Evolutionary conservation across 2,797 vertebrate species (phyloP).

Genomic region (Siniperca scherzeri): DNA sequence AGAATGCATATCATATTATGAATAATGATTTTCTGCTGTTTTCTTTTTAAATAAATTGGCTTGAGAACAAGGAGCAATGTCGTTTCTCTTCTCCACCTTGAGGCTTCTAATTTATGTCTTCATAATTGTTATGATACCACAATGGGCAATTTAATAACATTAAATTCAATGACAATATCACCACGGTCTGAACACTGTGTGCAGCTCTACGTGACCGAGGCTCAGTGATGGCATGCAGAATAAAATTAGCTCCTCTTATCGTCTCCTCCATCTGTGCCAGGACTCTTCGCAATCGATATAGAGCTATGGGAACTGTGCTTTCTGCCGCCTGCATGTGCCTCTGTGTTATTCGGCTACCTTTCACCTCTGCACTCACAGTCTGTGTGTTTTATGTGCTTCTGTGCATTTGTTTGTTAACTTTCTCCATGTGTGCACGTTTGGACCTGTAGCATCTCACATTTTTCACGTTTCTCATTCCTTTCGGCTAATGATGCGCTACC

Average conservation of each 20-base stretch:
- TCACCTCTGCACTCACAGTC: not conserved
- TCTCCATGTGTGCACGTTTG: not conserved
- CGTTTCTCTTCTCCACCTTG: not conserved
- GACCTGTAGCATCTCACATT: not conserved
- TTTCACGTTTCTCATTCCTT: slow-evolving; percentile 38
- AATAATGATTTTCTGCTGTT: too few relatives aligned
- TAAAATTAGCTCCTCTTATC: slow-evolving; percentile 4
- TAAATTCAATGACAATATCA: not conserved
- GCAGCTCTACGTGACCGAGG: not conserved
- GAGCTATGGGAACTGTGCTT: not conserved
- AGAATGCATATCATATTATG: too few relatives aligned
- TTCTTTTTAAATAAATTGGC: too few relatives aligned
- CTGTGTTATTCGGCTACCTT: not conserved
- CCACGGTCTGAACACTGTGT: accelerated
- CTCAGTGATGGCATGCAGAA: not conserved
- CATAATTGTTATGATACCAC: not conserved
- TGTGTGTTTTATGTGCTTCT: not conserved
- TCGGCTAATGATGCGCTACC: not conserved
- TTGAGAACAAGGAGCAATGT: too few relatives aligned
- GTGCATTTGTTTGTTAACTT: not conserved
- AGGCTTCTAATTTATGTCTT: not conserved
- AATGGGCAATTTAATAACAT: too few relatives aligned
- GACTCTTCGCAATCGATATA: not conserved
- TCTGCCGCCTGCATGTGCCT: not conserved
- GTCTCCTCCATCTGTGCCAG: not conserved